Base-by-base conservation (phyloP, 2,797 vertebrate genomes). In the Myotis vivesi region DNA sequence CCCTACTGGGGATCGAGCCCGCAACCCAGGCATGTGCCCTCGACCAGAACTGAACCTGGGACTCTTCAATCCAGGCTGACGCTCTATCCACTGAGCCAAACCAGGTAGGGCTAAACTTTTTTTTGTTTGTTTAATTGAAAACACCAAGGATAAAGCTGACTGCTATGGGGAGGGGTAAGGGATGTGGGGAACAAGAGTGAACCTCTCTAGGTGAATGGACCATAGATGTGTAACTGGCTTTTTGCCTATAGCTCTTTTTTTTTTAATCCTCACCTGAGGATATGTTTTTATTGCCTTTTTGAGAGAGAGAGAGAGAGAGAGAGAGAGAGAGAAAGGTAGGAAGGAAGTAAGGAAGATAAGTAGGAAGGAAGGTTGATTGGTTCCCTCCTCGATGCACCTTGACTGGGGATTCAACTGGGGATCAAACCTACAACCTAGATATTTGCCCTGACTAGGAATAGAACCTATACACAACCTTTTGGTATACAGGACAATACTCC, bases 121-220 rank as follows among this genome's bases (percentile, higher is more conserved):
- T 49, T 71, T 62, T 38, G 41, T 95, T 84, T 55, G 66, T 87
- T 95, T 59, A 85, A 30, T 62, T 75, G 69, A 89, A 85, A 95
- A 94, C 75, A 81, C 73, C 72, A 82, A 95, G 89, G 71, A 69
- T 33, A 82, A 64, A 82, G 75, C 87, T 49, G 81, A 77, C 93
- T 93, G 12, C 28, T 33, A 25, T 71, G 17, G 28, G 80, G 13
- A 17, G 30, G 51, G 49, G 19, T 4, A 5, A 1, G 55, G 73
- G 68, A 20, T 36, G 25, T 44, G 46, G 51, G n/a, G 62, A 19
- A 51, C 17, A 20, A 20, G 57, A 30, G 12, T 38, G 38, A 68
- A 41, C 89, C 87, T 94, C 93, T 77, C 72, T 71, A 73, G 71
- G 80, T 91, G 66, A 89, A 85, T 28, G 95, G 96, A 96, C 96